Conservation (phyloP, 2,113 vertebrate species). For the Eulacestoma nigropectus region DNA sequence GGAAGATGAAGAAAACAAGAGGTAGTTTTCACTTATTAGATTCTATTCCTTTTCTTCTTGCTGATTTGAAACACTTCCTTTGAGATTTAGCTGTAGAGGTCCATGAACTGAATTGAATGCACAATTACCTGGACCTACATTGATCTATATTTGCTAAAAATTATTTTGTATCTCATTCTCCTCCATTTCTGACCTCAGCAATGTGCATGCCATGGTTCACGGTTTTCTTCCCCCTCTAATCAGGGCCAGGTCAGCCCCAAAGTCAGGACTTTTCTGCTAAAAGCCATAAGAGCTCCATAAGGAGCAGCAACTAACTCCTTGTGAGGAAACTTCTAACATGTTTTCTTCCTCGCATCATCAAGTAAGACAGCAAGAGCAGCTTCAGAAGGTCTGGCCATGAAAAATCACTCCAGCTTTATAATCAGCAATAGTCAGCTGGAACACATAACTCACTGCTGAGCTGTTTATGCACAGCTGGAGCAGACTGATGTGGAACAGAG, state of each 20-base stretch:
- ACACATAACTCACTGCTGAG: background rate
- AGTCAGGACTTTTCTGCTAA: background rate
- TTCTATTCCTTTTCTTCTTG: background rate
- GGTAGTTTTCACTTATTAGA: background rate
- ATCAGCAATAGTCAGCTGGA: background rate
- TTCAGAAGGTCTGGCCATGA: background rate
- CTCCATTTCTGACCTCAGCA: background rate
- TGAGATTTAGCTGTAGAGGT: background rate
- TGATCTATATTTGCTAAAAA: background rate
- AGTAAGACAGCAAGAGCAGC: background rate
- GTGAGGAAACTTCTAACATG: background rate
- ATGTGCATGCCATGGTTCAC: background rate
- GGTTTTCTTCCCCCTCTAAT: background rate
- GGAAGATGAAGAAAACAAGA: background rate
- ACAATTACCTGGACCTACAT: background rate
- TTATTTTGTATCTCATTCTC: background rate
- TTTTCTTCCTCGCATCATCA: background rate
- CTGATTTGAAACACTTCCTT: background rate
- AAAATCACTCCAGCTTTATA: background rate
- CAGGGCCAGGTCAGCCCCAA: background rate
- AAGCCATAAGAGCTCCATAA: background rate
- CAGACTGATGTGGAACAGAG: background rate
- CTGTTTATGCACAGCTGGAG: background rate
- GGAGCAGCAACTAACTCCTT: background rate
- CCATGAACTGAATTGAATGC: background rate